phyloP scores from a whole-genome alignment of 2,888 invertebrate genomes.

The Apodemia mormo region DNA sequence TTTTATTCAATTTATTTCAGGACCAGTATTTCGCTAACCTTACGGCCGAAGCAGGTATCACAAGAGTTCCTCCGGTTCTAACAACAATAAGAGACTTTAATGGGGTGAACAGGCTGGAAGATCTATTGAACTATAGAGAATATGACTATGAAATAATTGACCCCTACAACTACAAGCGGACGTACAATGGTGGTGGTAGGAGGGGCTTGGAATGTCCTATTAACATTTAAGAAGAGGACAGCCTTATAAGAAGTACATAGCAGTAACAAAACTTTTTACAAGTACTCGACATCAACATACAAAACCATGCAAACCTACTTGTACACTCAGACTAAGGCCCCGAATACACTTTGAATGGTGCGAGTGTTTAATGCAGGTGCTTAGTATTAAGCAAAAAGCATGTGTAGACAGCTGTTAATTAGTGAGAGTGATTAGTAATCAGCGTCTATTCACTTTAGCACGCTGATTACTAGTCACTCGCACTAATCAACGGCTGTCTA shows the following conservation, averaged over 20 bases:
- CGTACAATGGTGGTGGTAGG: conserved; percentile 50
- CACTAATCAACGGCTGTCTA: too few relatives aligned
- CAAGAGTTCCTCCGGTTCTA: conserved; percentile 56
- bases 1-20: conserved; percentile 42
- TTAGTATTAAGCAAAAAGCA: too few relatives aligned
- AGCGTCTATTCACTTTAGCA: too few relatives aligned
- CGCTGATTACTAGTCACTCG: too few relatives aligned
- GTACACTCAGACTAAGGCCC: too few relatives aligned
- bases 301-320: not conserved
- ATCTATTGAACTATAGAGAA: conserved; percentile 66
- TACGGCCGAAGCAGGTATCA: conserved; percentile 59
- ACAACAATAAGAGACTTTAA: conserved; percentile 65
- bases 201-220: conserved; percentile 54
- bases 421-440: too few relatives aligned
- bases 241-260: too few relatives aligned
- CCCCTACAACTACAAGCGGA: conserved; percentile 53
- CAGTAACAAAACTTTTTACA: not conserved
- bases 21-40: conserved; percentile 65
- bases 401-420: too few relatives aligned
- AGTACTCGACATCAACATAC: not conserved
- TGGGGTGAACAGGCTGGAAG: conserved; percentile 60
- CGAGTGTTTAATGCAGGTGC: too few relatives aligned
- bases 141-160: conserved; percentile 63
- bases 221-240: not conserved
- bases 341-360: too few relatives aligned